phyloP scores from a whole-genome alignment of 2,888 invertebrate species.

The Scrobipalpa atriplicella region DNA sequence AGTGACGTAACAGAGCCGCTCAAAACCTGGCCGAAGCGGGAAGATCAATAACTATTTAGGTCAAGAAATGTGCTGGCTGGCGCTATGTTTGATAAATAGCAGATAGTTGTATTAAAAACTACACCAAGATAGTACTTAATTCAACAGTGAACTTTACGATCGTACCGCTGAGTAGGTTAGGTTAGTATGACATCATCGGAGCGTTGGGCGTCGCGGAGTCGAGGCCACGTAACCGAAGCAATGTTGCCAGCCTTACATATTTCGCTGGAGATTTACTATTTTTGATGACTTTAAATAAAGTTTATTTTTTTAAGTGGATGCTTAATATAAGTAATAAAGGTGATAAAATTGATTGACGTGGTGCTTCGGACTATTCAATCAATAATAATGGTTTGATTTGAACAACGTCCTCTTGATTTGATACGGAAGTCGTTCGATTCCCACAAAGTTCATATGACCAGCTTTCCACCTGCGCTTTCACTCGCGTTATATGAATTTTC shows the following conservation, averaged over 20 bases:
- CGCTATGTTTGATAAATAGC: not conserved
- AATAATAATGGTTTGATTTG: no score
- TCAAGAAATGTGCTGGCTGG: not conserved
- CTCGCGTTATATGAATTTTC: no score
- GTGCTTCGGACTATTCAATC: no score
- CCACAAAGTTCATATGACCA: no score
- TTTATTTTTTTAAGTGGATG: no score
- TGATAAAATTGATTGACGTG: no score
- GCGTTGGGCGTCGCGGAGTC: conserved; percentile 39
- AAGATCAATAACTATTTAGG: not conserved
- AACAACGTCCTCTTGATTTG: no score
- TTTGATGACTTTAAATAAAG: not conserved
- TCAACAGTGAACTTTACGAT: conserved; percentile 2
- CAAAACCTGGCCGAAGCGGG: not conserved
- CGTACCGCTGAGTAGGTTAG: conserved; percentile 42
- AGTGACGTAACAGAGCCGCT: not conserved
- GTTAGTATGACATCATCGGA: conserved; percentile 56
- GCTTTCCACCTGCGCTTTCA: no score
- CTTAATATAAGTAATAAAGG: no score
- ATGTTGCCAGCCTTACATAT: not conserved
- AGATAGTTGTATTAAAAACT: not conserved
- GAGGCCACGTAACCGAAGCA: conserved; percentile 42
- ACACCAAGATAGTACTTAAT: not conserved
- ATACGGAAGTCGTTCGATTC: no score
- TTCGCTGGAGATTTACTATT: not conserved